Base-by-base conservation (phyloP, 2,113 vertebrate species). In the Periophthalmus modestus region DNA sequence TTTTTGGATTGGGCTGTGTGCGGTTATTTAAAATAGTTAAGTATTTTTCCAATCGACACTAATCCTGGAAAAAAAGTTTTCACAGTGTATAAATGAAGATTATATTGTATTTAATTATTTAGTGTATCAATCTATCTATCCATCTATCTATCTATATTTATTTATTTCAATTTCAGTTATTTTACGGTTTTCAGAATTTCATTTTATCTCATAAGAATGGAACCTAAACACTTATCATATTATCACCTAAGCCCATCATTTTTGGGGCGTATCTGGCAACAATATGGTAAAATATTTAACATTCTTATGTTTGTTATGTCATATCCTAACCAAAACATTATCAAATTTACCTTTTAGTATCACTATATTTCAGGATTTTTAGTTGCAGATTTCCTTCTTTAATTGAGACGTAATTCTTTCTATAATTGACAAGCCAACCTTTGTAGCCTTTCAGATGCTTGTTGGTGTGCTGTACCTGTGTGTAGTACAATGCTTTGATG, bases 401-500 rank as follows among this genome's bases (percentile, higher is more conserved):
- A 39, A 36, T 36, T 19, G 16, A 63, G 3, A 63, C 19, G 28
- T 11, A 18, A 34, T 18, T 34, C 57, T 84, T 74, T 39, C 34
- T n/a, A 6, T 63, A 63, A 6, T n/a, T 55, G 52, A 55, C 52
- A 55, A 2, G 7, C 52, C 52, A 55, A 62, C 59, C 59, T 58
- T 39, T 34, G 52, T 52, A 67, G 19, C 34, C 33, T 57, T 73
- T 54, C 55, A 50, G 28, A 34, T 71, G 28, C 46, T 54, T 54
- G 21, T 73, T 67, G 50, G 57, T 59, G 46, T 63, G 21, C 23
- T 71, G 47, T 39, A 14, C 18, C 36, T 82, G 28, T 33, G 58
- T 70, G 47, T 66, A 75, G 34, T 62, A 58, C 57, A 15, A 39
- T n/a, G 62, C 85, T 85, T 62, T 69, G 80, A 79, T 74, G 89